Percentiles rank a stretch among this genome's conserved stretches.
phyloP scores from a whole-genome alignment of 2,888 invertebrate genomes.

The Lepetodrilus schrolli region DNA sequence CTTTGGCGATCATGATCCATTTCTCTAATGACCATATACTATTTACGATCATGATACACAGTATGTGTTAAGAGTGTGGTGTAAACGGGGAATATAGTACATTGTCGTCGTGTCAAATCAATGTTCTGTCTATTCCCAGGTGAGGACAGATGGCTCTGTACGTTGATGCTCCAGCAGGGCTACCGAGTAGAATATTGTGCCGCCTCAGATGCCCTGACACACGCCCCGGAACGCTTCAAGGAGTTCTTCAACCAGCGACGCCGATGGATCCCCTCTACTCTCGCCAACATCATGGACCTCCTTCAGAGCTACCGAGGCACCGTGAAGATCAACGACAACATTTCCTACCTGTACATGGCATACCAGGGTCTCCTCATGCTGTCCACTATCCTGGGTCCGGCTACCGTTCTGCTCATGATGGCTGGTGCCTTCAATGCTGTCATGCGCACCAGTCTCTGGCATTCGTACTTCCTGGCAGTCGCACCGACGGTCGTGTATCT shows the following conservation, averaged over 20 bases:
- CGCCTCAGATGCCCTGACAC: conserved; percentile 97
- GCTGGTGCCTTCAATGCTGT: conserved; percentile 71
- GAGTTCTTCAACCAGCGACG: conserved; percentile 98
- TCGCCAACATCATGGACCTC: conserved; percentile 98
- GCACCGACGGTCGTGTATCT: conserved; percentile 65
- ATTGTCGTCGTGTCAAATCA: too few relatives aligned
- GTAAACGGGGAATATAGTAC: too few relatives aligned
- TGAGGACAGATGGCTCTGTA: conserved; percentile 98
- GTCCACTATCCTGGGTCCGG: conserved; percentile 58
- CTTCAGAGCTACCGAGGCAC: conserved; percentile 88
- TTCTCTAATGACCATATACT: too few relatives aligned
- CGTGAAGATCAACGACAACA: conserved; percentile 96
- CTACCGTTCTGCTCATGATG: conserved; percentile 73
- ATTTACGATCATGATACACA: too few relatives aligned
- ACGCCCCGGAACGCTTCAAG: conserved; percentile 93
- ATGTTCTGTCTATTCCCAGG: conserved; percentile 79
- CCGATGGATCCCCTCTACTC: conserved; percentile 98
- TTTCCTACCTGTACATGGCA: conserved; percentile 79
- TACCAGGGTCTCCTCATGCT: conserved; percentile 63
- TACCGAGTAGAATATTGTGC: conserved; percentile 98
- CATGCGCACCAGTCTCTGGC: conserved; percentile 57
- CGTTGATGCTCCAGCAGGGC: conserved; percentile 93
- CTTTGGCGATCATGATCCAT: too few relatives aligned
- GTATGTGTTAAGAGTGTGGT: too few relatives aligned
- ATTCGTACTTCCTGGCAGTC: conserved; percentile 67